phyloP scores from a whole-genome alignment of 2,797 vertebrate species.

The Paramormyrops hopkinsi region DNA sequence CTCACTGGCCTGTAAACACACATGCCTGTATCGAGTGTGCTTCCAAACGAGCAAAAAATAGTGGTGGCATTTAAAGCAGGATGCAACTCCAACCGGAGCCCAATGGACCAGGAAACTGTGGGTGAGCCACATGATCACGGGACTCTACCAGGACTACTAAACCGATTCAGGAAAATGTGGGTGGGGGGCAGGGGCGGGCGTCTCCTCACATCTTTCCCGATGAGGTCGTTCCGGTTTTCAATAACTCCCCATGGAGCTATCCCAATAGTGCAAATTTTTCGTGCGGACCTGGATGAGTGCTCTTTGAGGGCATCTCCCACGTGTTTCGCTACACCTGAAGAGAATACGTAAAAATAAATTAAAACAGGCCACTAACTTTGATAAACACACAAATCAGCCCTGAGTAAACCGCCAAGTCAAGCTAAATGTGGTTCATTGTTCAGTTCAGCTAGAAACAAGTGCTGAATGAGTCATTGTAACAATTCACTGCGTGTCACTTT shows the following conservation, averaged over 20 bases:
- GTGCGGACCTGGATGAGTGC: conserved; percentile 87
- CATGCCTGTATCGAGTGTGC: neutral
- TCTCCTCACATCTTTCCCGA: conserved; percentile 90
- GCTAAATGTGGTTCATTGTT: neutral
- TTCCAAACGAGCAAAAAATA: neutral
- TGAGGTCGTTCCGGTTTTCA: conserved; percentile 94
- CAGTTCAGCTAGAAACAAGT: neutral
- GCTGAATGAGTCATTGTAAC: conserved; percentile 11
- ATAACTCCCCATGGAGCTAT: conserved; percentile 97
- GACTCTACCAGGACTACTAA: neutral
- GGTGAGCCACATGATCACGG: neutral
- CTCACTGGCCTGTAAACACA: neutral
- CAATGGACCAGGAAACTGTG: neutral
- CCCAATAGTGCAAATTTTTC: conserved; percentile 97
- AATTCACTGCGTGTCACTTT: neutral
- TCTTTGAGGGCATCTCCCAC: conserved; percentile 95
- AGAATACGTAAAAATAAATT: neutral
- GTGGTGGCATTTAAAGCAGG: neutral
- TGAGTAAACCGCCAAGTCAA: neutral
- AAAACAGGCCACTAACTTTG: neutral
- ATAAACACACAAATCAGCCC: neutral
- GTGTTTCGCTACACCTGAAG: conserved; percentile 87
- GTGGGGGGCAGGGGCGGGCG: neutral
- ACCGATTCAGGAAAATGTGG: neutral
- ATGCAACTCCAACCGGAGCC: neutral